Percentiles rank a stretch among this genome's conserved stretches.
These are phyloP conservation scores for Heterodera carotae DNA, from an alignment of 1,140 invertebrate genomes.

Conservation along the genomic window DNA sequence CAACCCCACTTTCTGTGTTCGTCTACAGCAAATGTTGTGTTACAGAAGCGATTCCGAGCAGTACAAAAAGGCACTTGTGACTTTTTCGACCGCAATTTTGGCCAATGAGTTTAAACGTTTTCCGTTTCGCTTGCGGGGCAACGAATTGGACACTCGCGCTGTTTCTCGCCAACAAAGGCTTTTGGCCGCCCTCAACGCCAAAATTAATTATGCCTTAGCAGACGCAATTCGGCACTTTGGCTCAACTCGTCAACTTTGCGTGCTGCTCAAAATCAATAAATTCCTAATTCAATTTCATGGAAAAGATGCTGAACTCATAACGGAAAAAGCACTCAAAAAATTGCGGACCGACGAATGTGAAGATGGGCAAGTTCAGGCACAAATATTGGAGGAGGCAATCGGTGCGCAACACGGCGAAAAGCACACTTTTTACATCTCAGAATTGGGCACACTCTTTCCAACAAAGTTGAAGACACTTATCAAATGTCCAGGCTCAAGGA, in stretches of 20 bases:
- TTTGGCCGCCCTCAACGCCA: neutral
- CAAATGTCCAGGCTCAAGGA: neutral
- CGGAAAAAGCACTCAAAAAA: neutral
- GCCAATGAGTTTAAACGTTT: neutral
- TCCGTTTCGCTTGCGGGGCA: no score
- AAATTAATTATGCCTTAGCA: neutral
- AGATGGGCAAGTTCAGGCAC: neutral
- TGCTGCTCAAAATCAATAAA: neutral
- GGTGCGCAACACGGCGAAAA: neutral
- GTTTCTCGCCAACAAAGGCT: no score
- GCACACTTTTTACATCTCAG: neutral
- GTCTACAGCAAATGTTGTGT: neutral
- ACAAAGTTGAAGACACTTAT: neutral
- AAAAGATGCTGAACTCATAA: neutral
- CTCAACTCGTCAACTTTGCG: neutral
- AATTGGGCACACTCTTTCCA: neutral
- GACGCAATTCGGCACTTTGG: neutral
- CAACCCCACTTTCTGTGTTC: neutral
- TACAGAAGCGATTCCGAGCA: neutral
- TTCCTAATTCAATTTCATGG: neutral
- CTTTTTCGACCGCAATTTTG: neutral
- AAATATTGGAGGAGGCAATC: neutral
- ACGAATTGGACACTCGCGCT: no score
- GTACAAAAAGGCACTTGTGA: neutral
- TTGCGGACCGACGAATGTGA: neutral